Evolutionary conservation across 1,140 invertebrate species (phyloP), one percentile per base, ranked within the genome.

Genomic region (Microplitis demolitor): DNA sequence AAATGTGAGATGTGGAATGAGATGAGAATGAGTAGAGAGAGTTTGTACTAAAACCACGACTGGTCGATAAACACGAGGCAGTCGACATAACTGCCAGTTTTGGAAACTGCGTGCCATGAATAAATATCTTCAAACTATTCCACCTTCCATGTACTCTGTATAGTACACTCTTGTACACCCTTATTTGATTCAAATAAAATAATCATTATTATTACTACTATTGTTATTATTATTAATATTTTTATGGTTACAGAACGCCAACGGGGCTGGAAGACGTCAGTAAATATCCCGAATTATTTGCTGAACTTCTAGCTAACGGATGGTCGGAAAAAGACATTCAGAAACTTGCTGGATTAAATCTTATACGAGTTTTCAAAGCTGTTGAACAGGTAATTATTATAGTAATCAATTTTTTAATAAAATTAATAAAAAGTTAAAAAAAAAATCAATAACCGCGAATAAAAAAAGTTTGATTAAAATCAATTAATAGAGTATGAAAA

Each of bases 241-340:
- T 54, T n/a, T 54, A 11, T 69, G 69, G 67, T 79, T 83, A 16
- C 80, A 93, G 92, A 80, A 92, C 92, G 37, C 90, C 92, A 51
- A 88, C 89, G 64, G 94, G 94, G 9, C 84, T 96, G 73, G 94
- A 96, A 83, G 94, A 96, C 84, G 94, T 95, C 3, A 95, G 93
- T 37, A 93, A 91, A 80, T 96, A 95, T 85, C 94, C 94, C 3
- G 89, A 92, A 76, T 87, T 96, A 61, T 94, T 92, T 79, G 91
- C 91, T 2, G 88, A 91, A 70, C 84, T 93, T 8, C 83, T 93
- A 56, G 89, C 90, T 74, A 90, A 90, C 61, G 90, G 91, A 37
- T 95, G 93, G 93, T 90, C 89, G 50, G 89, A 93, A 34, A 89
- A 91, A 72, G 92, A 95, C 76, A 86, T 95, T 73, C 92, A 92